These are phyloP conservation scores for Sceloporus undulatus DNA, from an alignment of 2,113 vertebrate genomes.

Conservation along the genomic window DNA sequence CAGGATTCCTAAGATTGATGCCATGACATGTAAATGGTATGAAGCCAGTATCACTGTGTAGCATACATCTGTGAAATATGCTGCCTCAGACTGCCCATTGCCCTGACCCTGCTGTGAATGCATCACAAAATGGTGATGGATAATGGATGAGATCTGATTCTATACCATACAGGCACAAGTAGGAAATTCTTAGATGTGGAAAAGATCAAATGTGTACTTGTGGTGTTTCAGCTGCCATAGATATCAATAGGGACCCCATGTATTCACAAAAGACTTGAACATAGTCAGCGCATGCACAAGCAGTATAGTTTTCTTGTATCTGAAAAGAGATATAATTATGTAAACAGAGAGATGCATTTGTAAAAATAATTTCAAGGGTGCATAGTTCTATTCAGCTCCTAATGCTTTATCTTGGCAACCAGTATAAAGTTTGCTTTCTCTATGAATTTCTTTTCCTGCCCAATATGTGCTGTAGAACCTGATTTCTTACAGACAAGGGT, in stretches of 20 bases:
- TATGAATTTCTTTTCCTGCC: neutral
- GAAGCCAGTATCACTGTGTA: too few species aligned
- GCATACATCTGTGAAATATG: too few species aligned
- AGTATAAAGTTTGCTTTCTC: neutral
- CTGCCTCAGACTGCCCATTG: too few species aligned
- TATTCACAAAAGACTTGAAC: neutral
- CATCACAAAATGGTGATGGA: too few species aligned
- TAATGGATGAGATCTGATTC: neutral
- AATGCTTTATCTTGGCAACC: neutral
- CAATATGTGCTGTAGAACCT: neutral
- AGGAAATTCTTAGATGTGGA: neutral
- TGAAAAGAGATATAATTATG: neutral
- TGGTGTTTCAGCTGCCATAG: neutral
- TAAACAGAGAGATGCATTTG: neutral
- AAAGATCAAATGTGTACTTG: neutral
- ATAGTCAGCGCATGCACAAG: neutral
- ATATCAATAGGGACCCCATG: neutral
- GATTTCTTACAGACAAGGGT: neutral
- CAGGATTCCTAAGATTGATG: too few species aligned
- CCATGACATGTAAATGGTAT: too few species aligned
- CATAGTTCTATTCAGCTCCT: neutral
- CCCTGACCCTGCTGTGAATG: too few species aligned
- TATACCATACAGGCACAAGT: neutral
- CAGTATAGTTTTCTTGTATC: neutral
- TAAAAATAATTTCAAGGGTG: conserved; percentile 3